phyloP scores from a whole-genome alignment of 2,113 vertebrate genomes.

The Misgurnus anguillicaudatus region DNA sequence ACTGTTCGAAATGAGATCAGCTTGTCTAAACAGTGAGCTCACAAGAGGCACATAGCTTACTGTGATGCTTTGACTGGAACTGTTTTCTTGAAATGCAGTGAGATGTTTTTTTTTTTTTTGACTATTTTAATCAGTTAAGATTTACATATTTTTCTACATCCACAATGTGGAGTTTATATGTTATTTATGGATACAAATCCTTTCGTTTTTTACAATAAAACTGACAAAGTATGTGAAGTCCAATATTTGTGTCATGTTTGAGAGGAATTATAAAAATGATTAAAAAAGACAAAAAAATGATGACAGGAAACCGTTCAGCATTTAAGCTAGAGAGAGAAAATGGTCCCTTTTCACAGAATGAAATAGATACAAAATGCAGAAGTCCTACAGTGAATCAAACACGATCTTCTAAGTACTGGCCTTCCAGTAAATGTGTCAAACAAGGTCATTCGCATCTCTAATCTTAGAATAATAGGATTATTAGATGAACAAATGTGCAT shows the following conservation, averaged over 20 bases:
- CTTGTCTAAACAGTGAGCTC: constrained; percentile 15
- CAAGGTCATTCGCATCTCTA: constrained; percentile 19
- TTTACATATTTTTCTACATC: constrained; percentile 52
- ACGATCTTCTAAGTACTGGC: constrained; percentile 39
- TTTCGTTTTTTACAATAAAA: constrained; percentile 37
- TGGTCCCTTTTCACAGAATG: constrained; percentile 23
- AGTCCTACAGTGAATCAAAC: constrained; percentile 42
- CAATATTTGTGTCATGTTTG: not conserved
- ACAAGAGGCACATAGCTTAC: not conserved
- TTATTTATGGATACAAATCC: constrained; percentile 56
- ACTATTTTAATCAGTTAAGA: constrained; percentile 68
- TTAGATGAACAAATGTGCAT: constrained; percentile 18
- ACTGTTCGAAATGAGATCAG: not conserved
- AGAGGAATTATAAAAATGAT: not conserved
- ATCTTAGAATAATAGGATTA: constrained; percentile 34
- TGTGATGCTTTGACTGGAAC: constrained; percentile 45
- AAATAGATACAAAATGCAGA: constrained; percentile 33
- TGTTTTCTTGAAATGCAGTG: constrained; percentile 54
- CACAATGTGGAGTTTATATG: constrained; percentile 68
- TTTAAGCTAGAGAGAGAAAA: constrained; percentile 15
- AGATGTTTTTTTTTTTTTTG: constrained; percentile 43
- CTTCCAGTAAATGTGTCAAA: constrained; percentile 39
- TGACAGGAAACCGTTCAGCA: not conserved
- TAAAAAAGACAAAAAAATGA: not conserved
- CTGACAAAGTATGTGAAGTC: not conserved